Conservation (phyloP, 1,140 invertebrate species). For the Hydropsyche tenuis region DNA sequence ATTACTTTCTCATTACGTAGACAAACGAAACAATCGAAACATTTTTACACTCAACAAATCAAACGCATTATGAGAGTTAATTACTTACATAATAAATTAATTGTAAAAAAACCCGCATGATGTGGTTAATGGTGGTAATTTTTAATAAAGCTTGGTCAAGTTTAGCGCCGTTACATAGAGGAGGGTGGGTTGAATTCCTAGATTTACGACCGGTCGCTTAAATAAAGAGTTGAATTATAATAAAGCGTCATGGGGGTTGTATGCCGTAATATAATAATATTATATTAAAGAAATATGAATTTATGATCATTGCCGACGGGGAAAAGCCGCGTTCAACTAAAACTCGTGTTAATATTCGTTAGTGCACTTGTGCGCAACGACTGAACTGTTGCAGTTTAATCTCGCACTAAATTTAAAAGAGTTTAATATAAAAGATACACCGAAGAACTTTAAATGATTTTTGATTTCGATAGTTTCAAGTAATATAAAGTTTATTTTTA, state of each 20-base stretch:
- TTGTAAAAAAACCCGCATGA: neutral
- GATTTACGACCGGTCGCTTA: conserved; percentile 41
- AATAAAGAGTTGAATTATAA: conserved; percentile 48
- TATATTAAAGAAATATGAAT: conserved; percentile 40
- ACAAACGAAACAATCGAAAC: no score
- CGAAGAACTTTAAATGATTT: no score
- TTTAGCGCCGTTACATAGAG: neutral
- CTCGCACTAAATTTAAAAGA: neutral
- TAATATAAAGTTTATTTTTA: no score
- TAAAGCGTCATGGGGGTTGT: conserved; percentile 46
- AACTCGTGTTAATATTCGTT: conserved; percentile 46
- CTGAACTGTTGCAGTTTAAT: neutral
- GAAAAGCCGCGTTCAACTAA: neutral
- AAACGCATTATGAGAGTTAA: no score
- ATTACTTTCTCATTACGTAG: no score
- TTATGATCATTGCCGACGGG: conserved; percentile 46
- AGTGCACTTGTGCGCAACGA: neutral
- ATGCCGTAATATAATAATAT: neutral
- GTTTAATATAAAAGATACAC: no score
- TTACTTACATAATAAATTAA: no score
- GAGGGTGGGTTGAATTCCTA: conserved; percentile 28
- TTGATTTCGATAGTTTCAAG: no score
- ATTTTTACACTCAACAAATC: no score
- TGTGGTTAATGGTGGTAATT: neutral
- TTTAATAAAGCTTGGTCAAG: conserved; percentile 9